Percentiles rank a stretch among this genome's conserved stretches.
Conservation (phyloP, 1,140 invertebrate genomes). For the Eumaeus atala region DNA sequence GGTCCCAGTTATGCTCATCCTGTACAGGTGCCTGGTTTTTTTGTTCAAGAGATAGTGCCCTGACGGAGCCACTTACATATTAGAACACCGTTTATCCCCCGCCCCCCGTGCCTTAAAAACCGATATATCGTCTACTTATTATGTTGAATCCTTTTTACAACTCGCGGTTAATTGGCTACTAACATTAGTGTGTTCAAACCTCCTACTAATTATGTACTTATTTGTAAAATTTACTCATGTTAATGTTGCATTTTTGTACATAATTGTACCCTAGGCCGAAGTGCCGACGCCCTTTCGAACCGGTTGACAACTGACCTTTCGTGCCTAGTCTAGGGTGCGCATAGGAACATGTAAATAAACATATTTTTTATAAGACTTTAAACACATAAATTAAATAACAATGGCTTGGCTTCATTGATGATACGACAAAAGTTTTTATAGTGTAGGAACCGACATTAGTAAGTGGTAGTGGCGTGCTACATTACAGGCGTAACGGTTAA, state of each 20-base stretch:
- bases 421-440: neutral
- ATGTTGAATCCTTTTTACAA: neutral
- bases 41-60: no score
- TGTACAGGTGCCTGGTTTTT: no score
- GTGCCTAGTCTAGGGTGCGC: slow-evolving; percentile 27
- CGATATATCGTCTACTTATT: neutral
- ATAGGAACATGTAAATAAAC: slow-evolving; percentile 2
- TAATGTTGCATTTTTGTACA: slow-evolving; percentile 10
- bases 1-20: no score
- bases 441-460: no score
- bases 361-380: neutral
- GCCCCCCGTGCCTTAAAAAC: no score
- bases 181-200: neutral
- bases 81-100: no score
- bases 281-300: slow-evolving; percentile 47
- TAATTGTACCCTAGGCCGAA: slow-evolving; percentile 18
- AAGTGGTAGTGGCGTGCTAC: no score
- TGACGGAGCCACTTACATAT: no score
- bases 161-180: neutral
- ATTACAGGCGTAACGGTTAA: no score
- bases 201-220: neutral
- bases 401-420: neutral
- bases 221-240: neutral
- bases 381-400: neutral
- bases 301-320: slow-evolving; percentile 58